Evolutionary conservation across 2,113 vertebrate genomes (phyloP).

Genomic region (Microtus montanus): DNA sequence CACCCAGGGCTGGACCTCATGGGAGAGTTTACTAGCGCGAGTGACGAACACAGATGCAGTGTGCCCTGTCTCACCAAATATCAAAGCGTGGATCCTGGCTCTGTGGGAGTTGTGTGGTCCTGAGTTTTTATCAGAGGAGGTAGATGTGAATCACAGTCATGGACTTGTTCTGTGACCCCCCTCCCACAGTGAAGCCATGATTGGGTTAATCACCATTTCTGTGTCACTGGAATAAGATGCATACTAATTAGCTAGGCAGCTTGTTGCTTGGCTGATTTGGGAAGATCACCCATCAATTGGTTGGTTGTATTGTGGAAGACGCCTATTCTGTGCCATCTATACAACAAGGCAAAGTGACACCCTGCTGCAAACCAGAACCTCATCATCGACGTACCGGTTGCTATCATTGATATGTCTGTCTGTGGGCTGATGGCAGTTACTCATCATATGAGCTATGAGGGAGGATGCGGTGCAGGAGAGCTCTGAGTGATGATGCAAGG

Average conservation of each 20-base stretch:
- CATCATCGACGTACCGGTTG: too few relatives aligned
- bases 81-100: too few relatives aligned
- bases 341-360: background rate
- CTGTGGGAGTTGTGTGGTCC: fast-evolving
- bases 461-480: too few relatives aligned
- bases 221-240: background rate
- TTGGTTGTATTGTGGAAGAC: too few relatives aligned
- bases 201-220: background rate
- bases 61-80: background rate
- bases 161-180: background rate
- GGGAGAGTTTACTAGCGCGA: background rate
- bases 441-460: background rate
- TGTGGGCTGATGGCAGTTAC: background rate
- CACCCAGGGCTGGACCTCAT: background rate
- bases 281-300: fast-evolving
- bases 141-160: fast-evolving
- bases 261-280: background rate
- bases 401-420: background rate
- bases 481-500: too few relatives aligned
- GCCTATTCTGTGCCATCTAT: background rate
- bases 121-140: background rate
- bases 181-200: fast-evolving
- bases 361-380: background rate
- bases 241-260: fast-evolving
- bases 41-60: fast-evolving